Conservation (phyloP, 2,888 invertebrate genomes). For the Fragum sueziense region DNA sequence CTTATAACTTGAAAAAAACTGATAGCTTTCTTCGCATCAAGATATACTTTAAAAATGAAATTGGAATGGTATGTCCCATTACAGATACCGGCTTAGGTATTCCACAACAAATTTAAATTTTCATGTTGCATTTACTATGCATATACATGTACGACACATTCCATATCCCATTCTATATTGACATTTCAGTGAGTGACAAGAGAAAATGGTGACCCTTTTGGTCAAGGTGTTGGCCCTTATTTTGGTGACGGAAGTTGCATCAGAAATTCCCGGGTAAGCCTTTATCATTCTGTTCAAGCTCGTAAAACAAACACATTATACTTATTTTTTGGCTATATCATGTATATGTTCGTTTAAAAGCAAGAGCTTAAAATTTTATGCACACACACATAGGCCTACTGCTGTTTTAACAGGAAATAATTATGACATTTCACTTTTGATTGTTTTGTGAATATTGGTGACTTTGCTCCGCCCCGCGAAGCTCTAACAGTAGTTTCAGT, state of each 20-base stretch:
- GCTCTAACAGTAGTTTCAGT: not conserved
- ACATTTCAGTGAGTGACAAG: not conserved
- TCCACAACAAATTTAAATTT: too few species aligned
- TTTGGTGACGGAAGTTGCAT: not conserved
- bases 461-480: not conserved
- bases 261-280: conserved; percentile 2
- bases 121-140: too few species aligned
- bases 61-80: too few species aligned
- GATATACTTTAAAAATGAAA: too few species aligned
- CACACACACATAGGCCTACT: not conserved
- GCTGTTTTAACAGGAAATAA: not conserved
- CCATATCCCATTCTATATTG: too few species aligned
- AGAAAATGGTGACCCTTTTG: not conserved
- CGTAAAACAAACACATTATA: not conserved
- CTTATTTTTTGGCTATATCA: not conserved
- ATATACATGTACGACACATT: too few species aligned
- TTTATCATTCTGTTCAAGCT: not conserved
- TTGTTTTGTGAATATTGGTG: not conserved
- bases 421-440: not conserved
- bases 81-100: too few species aligned
- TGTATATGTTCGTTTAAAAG: not conserved
- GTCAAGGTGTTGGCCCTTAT: conserved; percentile 2
- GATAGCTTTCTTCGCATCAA: too few species aligned
- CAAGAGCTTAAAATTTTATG: not conserved
- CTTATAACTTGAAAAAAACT: too few species aligned